Evolutionary conservation across 2,888 invertebrate genomes (phyloP).

Genomic region (Holacanthella duospinosa): DNA sequence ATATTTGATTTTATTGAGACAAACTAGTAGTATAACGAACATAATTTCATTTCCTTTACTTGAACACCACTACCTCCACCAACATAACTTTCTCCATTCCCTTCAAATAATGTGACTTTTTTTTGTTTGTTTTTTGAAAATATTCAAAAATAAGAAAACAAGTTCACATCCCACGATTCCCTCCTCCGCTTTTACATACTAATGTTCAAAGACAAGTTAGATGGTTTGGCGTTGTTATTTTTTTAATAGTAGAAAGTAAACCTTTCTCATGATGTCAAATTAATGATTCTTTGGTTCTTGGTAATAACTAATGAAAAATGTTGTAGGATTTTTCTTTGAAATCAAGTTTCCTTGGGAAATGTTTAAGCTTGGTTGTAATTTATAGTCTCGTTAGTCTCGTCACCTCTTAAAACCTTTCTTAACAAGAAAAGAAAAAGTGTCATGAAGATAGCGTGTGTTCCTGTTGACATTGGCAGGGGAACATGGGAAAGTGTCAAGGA

Average conservation of each 20-base stretch:
- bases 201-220: too few species aligned
- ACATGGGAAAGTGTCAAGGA: slow-evolving; percentile 3
- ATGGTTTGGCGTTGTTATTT: slow-evolving; percentile 1
- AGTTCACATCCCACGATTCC: too few species aligned
- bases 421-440: not conserved
- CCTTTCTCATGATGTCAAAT: slow-evolving; percentile 3
- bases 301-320: too few species aligned
- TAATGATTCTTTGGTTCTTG: not conserved
- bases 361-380: not conserved
- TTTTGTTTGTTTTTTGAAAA: too few species aligned
- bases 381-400: slow-evolving; percentile 5
- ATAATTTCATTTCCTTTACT: too few species aligned
- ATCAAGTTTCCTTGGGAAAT: not conserved
- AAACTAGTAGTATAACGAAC: not conserved
- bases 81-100: not conserved
- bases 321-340: too few species aligned
- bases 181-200: too few species aligned
- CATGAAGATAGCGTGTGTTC: not conserved
- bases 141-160: too few species aligned
- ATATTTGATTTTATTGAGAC: not conserved
- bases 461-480: slow-evolving; percentile 2
- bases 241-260: not conserved
- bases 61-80: not conserved
- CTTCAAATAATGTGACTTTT: not conserved
- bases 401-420: not conserved